A percentile compares a stretch with the other conserved stretches of the same genome.
phyloP scores from a whole-genome alignment of 1,140 invertebrate genomes.

The Aphelenchoides besseyi region DNA sequence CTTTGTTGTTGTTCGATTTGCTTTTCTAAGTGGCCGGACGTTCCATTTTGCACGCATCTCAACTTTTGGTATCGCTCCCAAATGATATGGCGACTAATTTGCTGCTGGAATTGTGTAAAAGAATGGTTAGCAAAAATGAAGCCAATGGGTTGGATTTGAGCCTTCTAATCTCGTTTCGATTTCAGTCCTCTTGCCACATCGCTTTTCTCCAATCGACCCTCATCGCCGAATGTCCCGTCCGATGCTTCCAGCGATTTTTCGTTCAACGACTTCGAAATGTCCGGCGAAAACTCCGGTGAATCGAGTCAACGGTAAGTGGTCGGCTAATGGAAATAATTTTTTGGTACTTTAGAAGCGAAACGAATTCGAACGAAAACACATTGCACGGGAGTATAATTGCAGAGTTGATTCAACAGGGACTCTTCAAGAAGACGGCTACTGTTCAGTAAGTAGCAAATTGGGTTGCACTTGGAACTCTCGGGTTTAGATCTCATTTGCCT shows the following conservation, averaged over 20 bases:
- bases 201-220: background rate
- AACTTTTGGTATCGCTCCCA: background rate
- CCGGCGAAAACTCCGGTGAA: too few species aligned
- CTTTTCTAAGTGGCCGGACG: background rate
- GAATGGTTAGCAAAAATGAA: slow-evolving; percentile 1
- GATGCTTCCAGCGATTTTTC: background rate
- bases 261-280: background rate
- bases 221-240: background rate
- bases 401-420: slow-evolving; percentile 1
- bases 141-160: background rate
- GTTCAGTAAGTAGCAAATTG: slow-evolving; percentile 3
- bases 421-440: background rate
- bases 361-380: background rate
- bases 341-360: background rate
- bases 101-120: slow-evolving; percentile 10
- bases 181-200: slow-evolving; percentile 2
- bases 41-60: background rate
- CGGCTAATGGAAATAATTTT: too few species aligned
- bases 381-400: slow-evolving; percentile 6
- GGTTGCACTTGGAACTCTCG: background rate
- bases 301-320: too few species aligned
- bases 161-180: background rate
- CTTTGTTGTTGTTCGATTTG: background rate
- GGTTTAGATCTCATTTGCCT: background rate
- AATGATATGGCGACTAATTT: background rate